phyloP scores from a whole-genome alignment of 2,888 invertebrate species.

The Dasypogon diadema region DNA sequence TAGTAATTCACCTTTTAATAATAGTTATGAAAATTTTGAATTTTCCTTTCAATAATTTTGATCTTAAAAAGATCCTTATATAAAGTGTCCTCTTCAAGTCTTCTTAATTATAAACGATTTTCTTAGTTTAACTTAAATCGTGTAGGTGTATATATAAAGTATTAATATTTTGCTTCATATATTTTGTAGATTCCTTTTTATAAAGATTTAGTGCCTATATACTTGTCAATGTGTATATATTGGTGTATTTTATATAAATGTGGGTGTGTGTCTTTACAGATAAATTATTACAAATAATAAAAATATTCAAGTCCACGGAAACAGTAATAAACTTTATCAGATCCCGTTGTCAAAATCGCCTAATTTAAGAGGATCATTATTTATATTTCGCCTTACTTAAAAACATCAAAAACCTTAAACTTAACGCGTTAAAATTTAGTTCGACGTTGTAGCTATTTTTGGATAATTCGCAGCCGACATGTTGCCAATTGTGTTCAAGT shows the following conservation, averaged over 20 bases:
- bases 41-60: slow-evolving; percentile 51
- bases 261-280: slow-evolving; percentile 47
- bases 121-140: slow-evolving; percentile 50
- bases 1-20: slow-evolving; percentile 48
- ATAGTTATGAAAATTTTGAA: slow-evolving; percentile 55
- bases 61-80: slow-evolving; percentile 54
- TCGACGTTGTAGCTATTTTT: slow-evolving; percentile 44
- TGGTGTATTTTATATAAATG: slow-evolving; percentile 49
- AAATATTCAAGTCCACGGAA: background rate
- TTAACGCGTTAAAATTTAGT: slow-evolving; percentile 33
- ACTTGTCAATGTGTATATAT: slow-evolving; percentile 51
- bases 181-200: slow-evolving; percentile 48
- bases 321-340: slow-evolving; percentile 34
- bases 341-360: slow-evolving; percentile 32
- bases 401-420: slow-evolving; percentile 24
- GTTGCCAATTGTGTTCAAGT: slow-evolving; percentile 45
- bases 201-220: slow-evolving; percentile 51
- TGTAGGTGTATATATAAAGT: slow-evolving; percentile 51
- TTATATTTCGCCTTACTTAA: slow-evolving; percentile 3
- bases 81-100: slow-evolving; percentile 47
- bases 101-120: slow-evolving; percentile 51
- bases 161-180: slow-evolving; percentile 43
- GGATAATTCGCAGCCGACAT: slow-evolving; percentile 40
- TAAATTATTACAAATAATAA: slow-evolving; percentile 27
- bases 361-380: background rate